A percentile compares a stretch with the other conserved stretches of the same genome.
These are phyloP conservation scores for Volucella zonaria DNA, from an alignment of 2,888 invertebrate genomes.

Conservation along the genomic window DNA sequence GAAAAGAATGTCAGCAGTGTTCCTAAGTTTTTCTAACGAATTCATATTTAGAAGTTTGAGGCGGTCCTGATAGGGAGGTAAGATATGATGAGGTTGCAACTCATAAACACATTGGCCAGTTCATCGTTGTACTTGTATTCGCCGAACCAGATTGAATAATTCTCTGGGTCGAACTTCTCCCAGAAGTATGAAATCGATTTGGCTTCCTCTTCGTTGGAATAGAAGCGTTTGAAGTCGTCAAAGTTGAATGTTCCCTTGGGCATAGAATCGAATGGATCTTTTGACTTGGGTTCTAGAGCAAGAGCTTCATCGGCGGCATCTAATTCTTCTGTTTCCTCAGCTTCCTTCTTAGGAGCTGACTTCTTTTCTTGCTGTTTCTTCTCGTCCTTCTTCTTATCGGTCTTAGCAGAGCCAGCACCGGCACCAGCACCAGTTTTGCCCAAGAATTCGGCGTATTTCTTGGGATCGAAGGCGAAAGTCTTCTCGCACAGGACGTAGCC, in stretches of 20 bases:
- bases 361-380: conserved; percentile 81
- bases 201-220: conserved; percentile 96
- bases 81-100: conserved; percentile 98
- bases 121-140: no score
- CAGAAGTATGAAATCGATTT: conserved; percentile 99
- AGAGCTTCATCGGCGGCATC: conserved; percentile 88
- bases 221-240: no score
- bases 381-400: conserved; percentile 81
- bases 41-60: no score
- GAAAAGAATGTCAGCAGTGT: no score
- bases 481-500: no score
- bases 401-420: no score
- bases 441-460: conserved; percentile 88
- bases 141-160: conserved; percentile 99
- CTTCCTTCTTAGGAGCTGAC: conserved; percentile 82
- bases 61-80: no score
- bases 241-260: conserved; percentile 98
- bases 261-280: conserved; percentile 95
- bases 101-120: conserved; percentile 97
- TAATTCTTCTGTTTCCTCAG: conserved; percentile 84
- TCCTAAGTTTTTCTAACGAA: no score
- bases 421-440: conserved; percentile 81
- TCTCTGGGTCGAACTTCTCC: conserved; percentile 97
- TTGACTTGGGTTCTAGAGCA: conserved; percentile 90
- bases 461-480: conserved; percentile 87